Base-by-base conservation (phyloP, 2,888 invertebrate genomes). In the Mesorhabditis belari region DNA sequence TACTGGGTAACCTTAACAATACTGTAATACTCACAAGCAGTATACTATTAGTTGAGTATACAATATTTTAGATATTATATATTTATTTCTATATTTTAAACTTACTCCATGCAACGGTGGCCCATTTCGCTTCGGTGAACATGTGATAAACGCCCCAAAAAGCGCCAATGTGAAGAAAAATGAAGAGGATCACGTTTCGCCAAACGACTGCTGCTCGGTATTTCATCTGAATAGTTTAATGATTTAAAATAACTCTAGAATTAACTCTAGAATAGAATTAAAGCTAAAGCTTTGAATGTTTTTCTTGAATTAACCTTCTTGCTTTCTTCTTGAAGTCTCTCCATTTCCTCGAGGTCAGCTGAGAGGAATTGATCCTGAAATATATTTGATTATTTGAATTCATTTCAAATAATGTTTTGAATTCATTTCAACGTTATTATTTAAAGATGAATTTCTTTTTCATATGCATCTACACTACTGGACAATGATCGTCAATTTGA, bases 151-250 rank as follows among this genome's bases (percentile, higher is more conserved):
- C 44, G n/a, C 80, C 80, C 55, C 75, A 61, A 27, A 69, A 55
- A 19, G 77, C 80, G 5, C 66, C 77, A 35, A 74, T 50, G 63
- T 80, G 80, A 17, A 79, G 71, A 17, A 71, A 66, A 6, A 65
- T 64, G 63, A 80, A 80, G 49, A 77, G 63, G 54, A 65, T 61
- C 17, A 80, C 74, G 65, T 80, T 80, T 5, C 77, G 54, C 79
- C 80, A 80, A 19, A 80, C 79, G 49, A 79, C 73, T 51, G 69
- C 55, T 19, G 68, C 62, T 53, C 76, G 66, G 62, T 69, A 77
- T 24, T 65, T 63, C 19, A 69, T 67, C 70, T 74, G 60, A 51
- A 73, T 61, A 58, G 6, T 24, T 55, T 55, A 19, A 55, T 6
- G 6, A 55, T 23, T 2, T 17, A 55, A 55, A 26, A 17, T 2